These are phyloP conservation scores for Proisotoma minuta DNA, from an alignment of 2,888 invertebrate species.

Conservation along the genomic window DNA sequence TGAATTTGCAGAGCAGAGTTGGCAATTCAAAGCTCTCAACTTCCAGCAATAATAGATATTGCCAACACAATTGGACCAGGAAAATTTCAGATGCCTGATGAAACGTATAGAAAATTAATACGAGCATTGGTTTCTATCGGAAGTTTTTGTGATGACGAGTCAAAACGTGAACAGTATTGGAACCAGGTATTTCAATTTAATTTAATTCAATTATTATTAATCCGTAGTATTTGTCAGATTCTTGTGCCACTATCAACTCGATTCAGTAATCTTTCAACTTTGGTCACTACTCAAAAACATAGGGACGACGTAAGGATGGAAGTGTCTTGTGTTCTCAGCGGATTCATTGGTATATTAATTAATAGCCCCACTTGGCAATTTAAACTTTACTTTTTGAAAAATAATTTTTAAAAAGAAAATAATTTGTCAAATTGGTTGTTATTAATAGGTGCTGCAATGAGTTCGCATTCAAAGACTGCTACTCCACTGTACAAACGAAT, in stretches of 20 bases:
- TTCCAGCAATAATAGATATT: constrained; percentile 50
- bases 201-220: constrained; percentile 14
- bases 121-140: constrained; percentile 67
- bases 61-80: constrained; percentile 48
- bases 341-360: constrained; percentile 57
- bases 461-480: constrained; percentile 56
- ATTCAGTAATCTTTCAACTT: constrained; percentile 56
- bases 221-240: constrained; percentile 49
- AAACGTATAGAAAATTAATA: constrained; percentile 64
- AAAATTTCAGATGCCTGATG: constrained; percentile 57
- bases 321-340: constrained; percentile 70
- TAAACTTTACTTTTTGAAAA: not conserved
- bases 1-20: constrained; percentile 49
- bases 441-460: constrained; percentile 62
- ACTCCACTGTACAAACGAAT: constrained; percentile 58
- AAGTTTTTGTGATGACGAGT: constrained; percentile 52
- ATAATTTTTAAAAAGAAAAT: not conserved
- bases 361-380: not conserved
- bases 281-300: constrained; percentile 50
- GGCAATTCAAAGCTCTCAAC: constrained; percentile 50
- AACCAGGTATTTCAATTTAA: constrained; percentile 41
- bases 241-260: constrained; percentile 57
- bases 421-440: not conserved
- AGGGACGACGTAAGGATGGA: constrained; percentile 63
- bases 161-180: constrained; percentile 49